Evolutionary conservation across 2,888 invertebrate species (phyloP).

Genomic region (Lithosia quadra): DNA sequence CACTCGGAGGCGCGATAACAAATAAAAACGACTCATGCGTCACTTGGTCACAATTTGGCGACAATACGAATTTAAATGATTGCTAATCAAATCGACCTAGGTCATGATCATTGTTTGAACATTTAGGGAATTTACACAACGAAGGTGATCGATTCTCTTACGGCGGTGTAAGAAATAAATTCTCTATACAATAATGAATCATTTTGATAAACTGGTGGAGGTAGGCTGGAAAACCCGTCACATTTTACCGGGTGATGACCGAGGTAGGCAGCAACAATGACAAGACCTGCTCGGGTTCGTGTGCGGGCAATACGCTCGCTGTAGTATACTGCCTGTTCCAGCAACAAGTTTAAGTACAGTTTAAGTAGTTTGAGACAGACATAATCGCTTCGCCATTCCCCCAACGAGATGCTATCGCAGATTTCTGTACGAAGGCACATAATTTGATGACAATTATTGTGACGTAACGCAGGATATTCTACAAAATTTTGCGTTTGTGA

Average conservation of each 20-base stretch:
- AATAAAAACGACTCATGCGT: neutral
- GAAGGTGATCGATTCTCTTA: neutral
- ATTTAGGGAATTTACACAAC: neutral
- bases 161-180: neutral
- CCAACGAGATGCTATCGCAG: neutral
- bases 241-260: no score
- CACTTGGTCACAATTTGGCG: neutral
- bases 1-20: neutral
- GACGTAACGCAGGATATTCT: no score
- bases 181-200: neutral
- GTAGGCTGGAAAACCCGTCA: no score
- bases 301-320: no score
- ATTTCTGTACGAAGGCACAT: no score
- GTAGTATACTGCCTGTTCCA: neutral
- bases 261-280: no score
- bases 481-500: neutral
- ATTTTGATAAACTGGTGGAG: no score
- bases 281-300: no score
- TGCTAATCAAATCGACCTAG: slow-evolving; percentile 1
- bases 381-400: neutral
- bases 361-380: neutral
- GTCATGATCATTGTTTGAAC: neutral
- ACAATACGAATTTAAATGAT: neutral
- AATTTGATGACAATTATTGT: no score
- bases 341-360: neutral